Evolutionary conservation across 2,113 vertebrate genomes (phyloP).

Genomic region (Pedionomus torquatus): DNA sequence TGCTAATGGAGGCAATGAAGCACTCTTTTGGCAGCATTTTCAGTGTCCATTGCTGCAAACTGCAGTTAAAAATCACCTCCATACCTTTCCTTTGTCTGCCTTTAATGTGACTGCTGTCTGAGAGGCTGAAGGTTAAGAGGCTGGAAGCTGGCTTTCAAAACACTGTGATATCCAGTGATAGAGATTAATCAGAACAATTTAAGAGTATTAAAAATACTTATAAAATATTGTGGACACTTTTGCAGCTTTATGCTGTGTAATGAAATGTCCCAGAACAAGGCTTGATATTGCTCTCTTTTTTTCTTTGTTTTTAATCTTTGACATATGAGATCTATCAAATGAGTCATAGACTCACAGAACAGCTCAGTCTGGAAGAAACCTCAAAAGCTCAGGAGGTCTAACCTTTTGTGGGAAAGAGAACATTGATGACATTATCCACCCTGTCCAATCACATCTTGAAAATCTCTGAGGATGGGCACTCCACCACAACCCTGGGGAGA

Average conservation of each 20-base stretch:
- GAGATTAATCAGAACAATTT: neutral
- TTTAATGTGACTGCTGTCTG: neutral
- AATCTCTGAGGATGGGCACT: neutral
- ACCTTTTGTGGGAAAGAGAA: neutral
- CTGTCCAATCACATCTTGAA: neutral
- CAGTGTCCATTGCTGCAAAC: neutral
- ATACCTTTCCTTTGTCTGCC: neutral
- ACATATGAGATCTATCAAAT: neutral
- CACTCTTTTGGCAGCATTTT: neutral
- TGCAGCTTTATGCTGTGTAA: neutral
- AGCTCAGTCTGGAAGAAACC: neutral
- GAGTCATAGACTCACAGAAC: neutral
- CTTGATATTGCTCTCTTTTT: neutral
- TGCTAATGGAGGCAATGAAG: neutral
- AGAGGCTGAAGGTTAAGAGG: neutral
- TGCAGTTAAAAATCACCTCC: neutral
- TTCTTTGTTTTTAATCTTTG: neutral
- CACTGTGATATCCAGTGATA: neutral
- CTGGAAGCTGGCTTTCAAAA: neutral
- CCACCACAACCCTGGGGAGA: fast-evolving
- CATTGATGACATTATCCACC: neutral
- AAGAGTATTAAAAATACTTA: neutral
- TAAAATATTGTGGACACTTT: neutral
- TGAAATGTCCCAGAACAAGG: neutral
- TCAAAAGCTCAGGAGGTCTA: neutral